Evolutionary conservation across 2,113 vertebrate genomes (phyloP).

Genomic region (Phodopus roborovskii): DNA sequence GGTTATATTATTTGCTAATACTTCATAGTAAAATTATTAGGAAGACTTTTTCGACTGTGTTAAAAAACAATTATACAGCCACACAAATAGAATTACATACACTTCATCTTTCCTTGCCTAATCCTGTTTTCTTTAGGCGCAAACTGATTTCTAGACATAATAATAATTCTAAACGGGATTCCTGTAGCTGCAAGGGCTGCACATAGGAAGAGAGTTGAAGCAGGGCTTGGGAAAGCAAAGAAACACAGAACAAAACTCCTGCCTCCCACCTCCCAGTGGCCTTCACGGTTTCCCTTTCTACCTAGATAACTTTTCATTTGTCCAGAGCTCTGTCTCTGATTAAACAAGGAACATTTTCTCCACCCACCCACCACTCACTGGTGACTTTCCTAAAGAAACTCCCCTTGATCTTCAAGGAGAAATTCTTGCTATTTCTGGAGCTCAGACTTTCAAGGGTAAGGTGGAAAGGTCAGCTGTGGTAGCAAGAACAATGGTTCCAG

Average conservation of each 20-base stretch:
- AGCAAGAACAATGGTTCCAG: not conserved
- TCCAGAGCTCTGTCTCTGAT: not conserved
- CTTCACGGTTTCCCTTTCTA: not conserved
- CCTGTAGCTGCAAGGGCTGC: not conserved
- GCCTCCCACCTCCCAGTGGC: not conserved
- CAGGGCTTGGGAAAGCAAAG: not conserved
- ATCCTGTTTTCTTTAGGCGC: not conserved
- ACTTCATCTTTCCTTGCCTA: not conserved
- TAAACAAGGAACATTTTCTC: not conserved
- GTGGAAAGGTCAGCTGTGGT: not conserved
- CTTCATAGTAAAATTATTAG: not conserved
- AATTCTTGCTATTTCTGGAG: not conserved
- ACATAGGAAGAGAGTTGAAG: not conserved
- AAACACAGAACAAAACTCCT: not conserved
- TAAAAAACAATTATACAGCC: not conserved
- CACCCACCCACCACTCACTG: not conserved
- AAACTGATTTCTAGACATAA: conserved; percentile 33
- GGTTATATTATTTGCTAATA: conserved; percentile 8
- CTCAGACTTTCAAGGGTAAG: not conserved
- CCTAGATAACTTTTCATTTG: not conserved
- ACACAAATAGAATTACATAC: not conserved
- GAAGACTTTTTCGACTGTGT: not conserved
- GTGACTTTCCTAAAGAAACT: not conserved
- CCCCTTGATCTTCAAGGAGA: not conserved
- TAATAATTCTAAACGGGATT: not conserved